A percentile compares a stretch with the other conserved stretches of the same genome.
Conservation (phyloP, 2,797 vertebrate species). For the Morus bassanus region DNA sequence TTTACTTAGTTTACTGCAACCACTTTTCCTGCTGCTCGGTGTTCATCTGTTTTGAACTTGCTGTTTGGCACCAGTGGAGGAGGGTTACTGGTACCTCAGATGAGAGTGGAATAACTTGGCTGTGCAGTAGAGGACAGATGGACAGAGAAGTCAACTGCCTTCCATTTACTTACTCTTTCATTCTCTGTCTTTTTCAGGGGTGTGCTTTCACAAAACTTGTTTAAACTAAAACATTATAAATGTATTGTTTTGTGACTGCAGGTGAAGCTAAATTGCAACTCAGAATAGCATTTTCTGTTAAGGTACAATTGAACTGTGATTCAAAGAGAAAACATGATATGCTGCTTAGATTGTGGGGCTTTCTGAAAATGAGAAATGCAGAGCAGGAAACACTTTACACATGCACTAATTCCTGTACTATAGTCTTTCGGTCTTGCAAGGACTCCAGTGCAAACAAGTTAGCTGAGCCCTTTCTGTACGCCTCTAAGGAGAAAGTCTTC, state of each 20-base stretch:
- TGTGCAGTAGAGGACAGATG: neutral
- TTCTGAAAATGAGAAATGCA: slow-evolving; percentile 6
- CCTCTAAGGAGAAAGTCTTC: neutral
- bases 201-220: neutral
- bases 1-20: neutral
- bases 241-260: neutral
- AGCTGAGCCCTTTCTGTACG: neutral
- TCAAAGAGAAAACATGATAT: neutral
- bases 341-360: neutral
- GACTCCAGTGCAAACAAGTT: neutral
- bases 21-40: neutral
- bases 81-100: neutral
- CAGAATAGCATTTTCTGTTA: neutral
- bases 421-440: neutral
- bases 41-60: neutral
- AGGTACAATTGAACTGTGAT: neutral
- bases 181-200: neutral
- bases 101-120: neutral
- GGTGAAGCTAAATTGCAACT: neutral
- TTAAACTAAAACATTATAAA: neutral
- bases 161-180: neutral
- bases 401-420: neutral
- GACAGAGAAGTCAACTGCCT: neutral
- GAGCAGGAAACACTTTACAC: neutral
- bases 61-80: neutral